Base-by-base conservation (phyloP, 2,888 invertebrate genomes). In the Lycophotia porphyrea region DNA sequence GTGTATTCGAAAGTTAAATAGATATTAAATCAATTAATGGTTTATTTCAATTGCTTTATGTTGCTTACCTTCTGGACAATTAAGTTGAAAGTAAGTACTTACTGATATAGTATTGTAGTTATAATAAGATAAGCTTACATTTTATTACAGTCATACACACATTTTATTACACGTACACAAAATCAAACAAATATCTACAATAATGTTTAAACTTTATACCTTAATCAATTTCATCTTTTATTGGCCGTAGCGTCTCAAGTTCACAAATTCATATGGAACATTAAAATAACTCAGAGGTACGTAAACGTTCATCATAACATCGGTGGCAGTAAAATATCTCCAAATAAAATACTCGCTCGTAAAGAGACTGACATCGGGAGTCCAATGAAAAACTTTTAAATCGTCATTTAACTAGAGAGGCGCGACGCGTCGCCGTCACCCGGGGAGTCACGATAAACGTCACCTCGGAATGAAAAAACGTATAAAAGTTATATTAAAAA, bases 391-490 rank as follows among this genome's bases (percentile, higher is more conserved):
- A 93, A 93, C 93, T 92, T 95, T 94, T 95, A 95, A 95, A 95
- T 94, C 93, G 93, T 93, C 93, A 92, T 94, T 93, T 95, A 93
- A 94, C 93, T 93, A 94, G 93, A 91, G 91, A 90, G 87, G 87
- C 91, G 89, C 92, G 91, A 90, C 91, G 89, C 90, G 82, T 83
- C 88, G 89, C 93, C 91, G 90, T 94, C 94, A 93, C 95, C 93
- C 93, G 93, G 94, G 95, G 95, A 94, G 94, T 90, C 91, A 92
- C 94, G 94, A 95, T 96, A 95, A 95, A 96, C 93, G 95, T 96
- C 96, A 95, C 93, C 91, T 93, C 90, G 95, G 95, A 95, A 96
- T 96, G 95, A 94, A 95, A 96, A 95, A 94, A 92, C 44, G 92
- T 85, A 92, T 88, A 90, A 94, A 91, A 90, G 90, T 90, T 90